These are phyloP conservation scores for Drosophila guanche DNA, from an alignment of 1,140 invertebrate species.

Conservation along the genomic window DNA sequence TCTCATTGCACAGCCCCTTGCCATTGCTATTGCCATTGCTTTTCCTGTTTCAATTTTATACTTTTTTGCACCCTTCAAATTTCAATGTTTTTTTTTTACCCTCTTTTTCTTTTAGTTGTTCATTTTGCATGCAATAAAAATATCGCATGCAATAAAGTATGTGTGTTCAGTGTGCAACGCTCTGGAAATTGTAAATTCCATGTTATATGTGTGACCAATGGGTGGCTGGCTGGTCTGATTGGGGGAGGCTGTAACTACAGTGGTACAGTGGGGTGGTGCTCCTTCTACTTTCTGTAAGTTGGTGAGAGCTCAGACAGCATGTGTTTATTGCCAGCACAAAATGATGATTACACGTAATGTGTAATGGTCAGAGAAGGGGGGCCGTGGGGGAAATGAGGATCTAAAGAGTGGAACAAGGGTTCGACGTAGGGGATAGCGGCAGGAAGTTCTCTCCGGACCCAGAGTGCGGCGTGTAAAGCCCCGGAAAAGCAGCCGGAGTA, in stretches of 20 bases:
- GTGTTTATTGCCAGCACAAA: constrained; percentile 81
- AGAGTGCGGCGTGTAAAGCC: constrained; percentile 56
- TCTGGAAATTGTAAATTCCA: constrained; percentile 79
- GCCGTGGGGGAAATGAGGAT: too few relatives aligned
- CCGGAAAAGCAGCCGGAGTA: constrained; percentile 76
- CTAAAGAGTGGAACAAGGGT: background rate
- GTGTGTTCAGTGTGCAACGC: constrained; percentile 58
- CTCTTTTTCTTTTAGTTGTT: constrained; percentile 36
- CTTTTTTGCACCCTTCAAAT: constrained; percentile 4
- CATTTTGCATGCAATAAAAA: constrained; percentile 79
- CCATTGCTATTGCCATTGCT: constrained; percentile 6
- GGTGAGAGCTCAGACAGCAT: constrained; percentile 65
- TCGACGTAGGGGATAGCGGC: constrained; percentile 9
- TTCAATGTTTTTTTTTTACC: background rate
- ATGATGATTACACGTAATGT: constrained; percentile 81
- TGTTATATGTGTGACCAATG: constrained; percentile 39
- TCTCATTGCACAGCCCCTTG: background rate
- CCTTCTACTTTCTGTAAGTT: constrained; percentile 13
- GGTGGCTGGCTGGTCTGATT: background rate
- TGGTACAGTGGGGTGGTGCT: too few relatives aligned
- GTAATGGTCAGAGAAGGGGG: constrained; percentile 40
- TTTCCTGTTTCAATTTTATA: constrained; percentile 1
- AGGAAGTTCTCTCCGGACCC: constrained; percentile 28
- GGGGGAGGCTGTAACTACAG: constrained; percentile 7
- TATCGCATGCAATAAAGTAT: constrained; percentile 75